A percentile compares a stretch with the other conserved stretches of the same genome.
These are phyloP conservation scores for Aurelia coerulea DNA, from an alignment of 30 jellyfish, hydroid and myxozoan species.

Conservation along the genomic window DNA sequence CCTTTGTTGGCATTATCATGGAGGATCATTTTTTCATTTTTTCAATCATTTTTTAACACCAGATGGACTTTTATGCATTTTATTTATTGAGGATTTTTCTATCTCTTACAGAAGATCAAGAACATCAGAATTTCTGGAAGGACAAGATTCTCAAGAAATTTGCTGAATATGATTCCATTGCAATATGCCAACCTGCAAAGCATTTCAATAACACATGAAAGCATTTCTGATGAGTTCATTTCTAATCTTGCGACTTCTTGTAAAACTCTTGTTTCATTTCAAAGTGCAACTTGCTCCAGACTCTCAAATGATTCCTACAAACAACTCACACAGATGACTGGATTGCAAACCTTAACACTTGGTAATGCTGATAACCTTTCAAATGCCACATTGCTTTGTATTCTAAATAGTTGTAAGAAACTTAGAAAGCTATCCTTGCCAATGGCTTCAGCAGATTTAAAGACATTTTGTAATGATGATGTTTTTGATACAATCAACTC, in stretches of 20 bases:
- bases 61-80: no score
- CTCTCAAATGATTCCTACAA: conserved; percentile 28
- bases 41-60: no score
- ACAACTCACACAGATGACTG: conserved; percentile 1
- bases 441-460: conserved; percentile 23
- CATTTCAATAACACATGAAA: conserved; percentile 30
- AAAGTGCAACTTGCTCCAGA: conserved; percentile 33
- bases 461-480: background rate
- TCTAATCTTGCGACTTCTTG: conserved; percentile 21
- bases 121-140: conserved; percentile 35
- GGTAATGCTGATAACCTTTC: conserved; percentile 68
- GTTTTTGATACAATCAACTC: conserved; percentile 19
- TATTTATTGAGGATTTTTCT: background rate
- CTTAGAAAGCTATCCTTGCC: conserved; percentile 32
- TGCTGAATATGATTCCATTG: conserved; percentile 43
- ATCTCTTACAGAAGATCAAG: conserved; percentile 47
- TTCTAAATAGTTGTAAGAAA: conserved; percentile 25
- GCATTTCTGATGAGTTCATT: conserved; percentile 34
- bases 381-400: conserved; percentile 9
- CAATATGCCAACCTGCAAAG: conserved; percentile 49
- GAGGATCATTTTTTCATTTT: no score
- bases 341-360: conserved; percentile 18
- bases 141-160: conserved; percentile 40
- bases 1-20: no score
- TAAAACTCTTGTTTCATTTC: conserved; percentile 27